Base-by-base conservation (phyloP, 2,797 vertebrate species). In the Myiotriccus ornatus region DNA sequence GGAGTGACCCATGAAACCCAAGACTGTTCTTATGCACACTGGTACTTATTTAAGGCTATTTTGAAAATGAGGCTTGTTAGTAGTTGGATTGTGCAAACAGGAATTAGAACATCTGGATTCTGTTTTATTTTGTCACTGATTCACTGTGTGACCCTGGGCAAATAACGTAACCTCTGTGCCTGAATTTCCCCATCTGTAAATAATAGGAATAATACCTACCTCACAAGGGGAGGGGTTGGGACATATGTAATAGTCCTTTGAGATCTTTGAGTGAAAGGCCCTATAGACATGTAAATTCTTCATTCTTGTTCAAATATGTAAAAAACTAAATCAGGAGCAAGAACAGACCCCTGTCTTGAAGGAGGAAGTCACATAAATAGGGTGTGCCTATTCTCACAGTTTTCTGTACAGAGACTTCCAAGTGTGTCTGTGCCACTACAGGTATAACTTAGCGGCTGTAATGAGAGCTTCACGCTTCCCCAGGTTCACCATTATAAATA, bases 151-250 rank as follows among this genome's bases (percentile, higher is more conserved):
- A 96, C 75, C 86, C 87, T 97, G 73, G 85, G 92, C 82, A 87
- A 84, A 80, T 97, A 91, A 90, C 79, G 84, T 93, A 85, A 89
- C 86, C 90, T 68, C 89, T 88, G 94, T 95, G 89, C 93, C 94
- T 97, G 75, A 90, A 92, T 95, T 97, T 94, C 82, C 93, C 89
- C 90, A 93, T 65, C 91, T 85, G 44, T 94, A 96, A 92, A 86
- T 95, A 69, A 76, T 44, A 78, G 46, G 39, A 78, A 78, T 88
- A 91, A 94, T 83, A 95, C 94, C 95, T 94, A 84, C 93, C 94
- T 90, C 91, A 96, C 96, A 90, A 82, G 68, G 95, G 93, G 86
- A 96, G 84, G 91, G 91, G 17, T 91, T 94, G 93, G 90, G 84
- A 79, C 63, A 43, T 89, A 81, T 10, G 3, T 92, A 50, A 69